phyloP scores from a whole-genome alignment of 2,797 vertebrate species.

The Anguilla marmorata region DNA sequence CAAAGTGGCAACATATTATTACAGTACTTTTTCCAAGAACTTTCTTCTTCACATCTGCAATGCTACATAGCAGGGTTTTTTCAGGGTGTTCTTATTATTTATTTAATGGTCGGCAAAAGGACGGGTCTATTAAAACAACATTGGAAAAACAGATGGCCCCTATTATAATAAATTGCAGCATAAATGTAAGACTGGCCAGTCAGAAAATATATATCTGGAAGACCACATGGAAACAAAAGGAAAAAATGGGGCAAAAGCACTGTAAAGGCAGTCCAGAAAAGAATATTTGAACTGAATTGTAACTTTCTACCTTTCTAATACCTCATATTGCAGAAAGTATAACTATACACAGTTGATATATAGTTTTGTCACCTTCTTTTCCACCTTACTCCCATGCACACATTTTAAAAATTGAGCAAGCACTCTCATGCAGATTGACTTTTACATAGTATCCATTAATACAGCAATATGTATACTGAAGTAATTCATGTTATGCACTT shows the following conservation, averaged over 20 bases:
- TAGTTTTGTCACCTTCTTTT: not conserved
- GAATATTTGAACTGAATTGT: not conserved
- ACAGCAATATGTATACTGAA: too few relatives aligned
- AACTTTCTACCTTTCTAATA: slow-evolving; percentile 9
- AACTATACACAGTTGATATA: not conserved
- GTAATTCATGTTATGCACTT: too few relatives aligned
- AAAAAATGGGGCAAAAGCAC: slow-evolving; percentile 1
- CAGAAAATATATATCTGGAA: slow-evolving; percentile 27
- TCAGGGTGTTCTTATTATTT: slow-evolving; percentile 3
- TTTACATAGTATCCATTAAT: too few relatives aligned
- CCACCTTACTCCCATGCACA: not conserved
- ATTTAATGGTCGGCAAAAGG: slow-evolving; percentile 30
- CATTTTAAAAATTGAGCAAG: too few relatives aligned
- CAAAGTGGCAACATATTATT: slow-evolving; percentile 4
- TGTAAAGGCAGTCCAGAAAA: not conserved
- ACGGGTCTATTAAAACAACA: slow-evolving; percentile 41
- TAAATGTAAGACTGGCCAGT: slow-evolving; percentile 28
- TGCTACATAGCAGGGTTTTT: not conserved
- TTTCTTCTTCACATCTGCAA: slow-evolving; percentile 12
- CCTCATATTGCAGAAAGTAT: not conserved
- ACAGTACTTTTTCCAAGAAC: not conserved
- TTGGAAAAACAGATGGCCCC: slow-evolving; percentile 51
- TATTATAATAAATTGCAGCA: slow-evolving; percentile 42
- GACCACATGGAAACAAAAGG: slow-evolving; percentile 40
- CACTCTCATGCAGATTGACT: too few relatives aligned